Evolutionary conservation across 2,888 invertebrate species (phyloP), one percentile per base, ranked within the genome.

Genomic region (Aspidiotus destructor): DNA sequence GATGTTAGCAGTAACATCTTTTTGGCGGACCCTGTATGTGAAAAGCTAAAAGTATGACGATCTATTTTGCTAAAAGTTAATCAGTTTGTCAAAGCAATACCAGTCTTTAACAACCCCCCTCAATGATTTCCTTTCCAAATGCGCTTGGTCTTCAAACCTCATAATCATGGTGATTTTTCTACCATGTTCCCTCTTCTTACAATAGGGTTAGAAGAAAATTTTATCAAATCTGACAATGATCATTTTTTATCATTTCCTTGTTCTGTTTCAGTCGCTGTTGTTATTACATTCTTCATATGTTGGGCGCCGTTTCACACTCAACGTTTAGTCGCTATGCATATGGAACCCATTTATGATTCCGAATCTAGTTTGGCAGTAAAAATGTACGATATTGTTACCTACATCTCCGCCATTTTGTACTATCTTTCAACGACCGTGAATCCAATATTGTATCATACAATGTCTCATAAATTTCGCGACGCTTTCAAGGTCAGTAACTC

Each of bases 271-370:
- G 89, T 89, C 74, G 91, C 92, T 69, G 88, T 95, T 5, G 94
- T 94, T 70, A 89, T 92, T 74, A 92, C 93, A 1, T 90, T 90
- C 77, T 90, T 89, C 79, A 80, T 92, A 41, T 93, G 92, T 78
- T 91, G 90, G 90, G 90, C 89, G 0, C 95, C 96, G 1, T 95
- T 94, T 79, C 95, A 96, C 78, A 88, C 91, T 0, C 96, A 96
- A 77, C 82, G 96, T 11, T 82, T 96, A 62, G 82, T 92, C 70
- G 88, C 87, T 10, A 85, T 88, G 71, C 87, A 92, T 68, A 80
- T 83, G 72, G 28, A 28, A 28, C 28, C 28, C 28, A 28, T 28
- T 28, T 28, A 28, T 28, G 28, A 28, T 28, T 28, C 28, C 28
- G 41, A n/a, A 13, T 78, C 81, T 13, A 41, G 62, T 8, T 52